Evolutionary conservation across 2,888 invertebrate genomes (phyloP).

Genomic region (Conus canariensis): DNA sequence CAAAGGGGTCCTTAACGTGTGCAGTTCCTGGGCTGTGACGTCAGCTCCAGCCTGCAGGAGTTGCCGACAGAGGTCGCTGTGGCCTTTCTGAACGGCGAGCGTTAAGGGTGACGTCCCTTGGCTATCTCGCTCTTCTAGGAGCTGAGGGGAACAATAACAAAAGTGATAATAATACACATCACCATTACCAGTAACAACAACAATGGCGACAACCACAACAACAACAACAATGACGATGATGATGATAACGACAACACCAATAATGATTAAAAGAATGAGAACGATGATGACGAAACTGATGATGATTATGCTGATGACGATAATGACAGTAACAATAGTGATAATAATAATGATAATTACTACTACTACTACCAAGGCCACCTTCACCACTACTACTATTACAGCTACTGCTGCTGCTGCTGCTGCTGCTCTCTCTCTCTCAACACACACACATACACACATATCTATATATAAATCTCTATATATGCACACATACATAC

Average conservation of each 20-base stretch:
- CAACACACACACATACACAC: no score
- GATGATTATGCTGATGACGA: neutral
- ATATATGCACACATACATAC: neutral
- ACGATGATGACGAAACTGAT: neutral
- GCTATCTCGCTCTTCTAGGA: constrained; percentile 55
- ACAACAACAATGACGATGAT: neutral
- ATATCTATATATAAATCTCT: no score
- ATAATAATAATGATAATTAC: no score
- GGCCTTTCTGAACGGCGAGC: constrained; percentile 66
- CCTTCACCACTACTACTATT: no score
- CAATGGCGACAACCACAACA: neutral
- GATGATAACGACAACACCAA: neutral
- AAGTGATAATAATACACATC: neutral
- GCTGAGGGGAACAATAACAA: constrained; percentile 48
- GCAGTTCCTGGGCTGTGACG: constrained; percentile 63
- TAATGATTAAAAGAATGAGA: neutral
- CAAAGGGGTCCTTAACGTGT: constrained; percentile 65
- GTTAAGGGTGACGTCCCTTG: constrained; percentile 68
- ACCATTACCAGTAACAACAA: neutral
- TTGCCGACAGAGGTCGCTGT: constrained; percentile 59
- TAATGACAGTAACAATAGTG: no score
- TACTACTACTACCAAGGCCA: no score
- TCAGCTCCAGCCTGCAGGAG: constrained; percentile 66
- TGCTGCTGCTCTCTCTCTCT: no score
- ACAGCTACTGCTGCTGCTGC: no score